Conservation (phyloP, 2,797 vertebrate genomes). For the Fistularia tabacaria region DNA sequence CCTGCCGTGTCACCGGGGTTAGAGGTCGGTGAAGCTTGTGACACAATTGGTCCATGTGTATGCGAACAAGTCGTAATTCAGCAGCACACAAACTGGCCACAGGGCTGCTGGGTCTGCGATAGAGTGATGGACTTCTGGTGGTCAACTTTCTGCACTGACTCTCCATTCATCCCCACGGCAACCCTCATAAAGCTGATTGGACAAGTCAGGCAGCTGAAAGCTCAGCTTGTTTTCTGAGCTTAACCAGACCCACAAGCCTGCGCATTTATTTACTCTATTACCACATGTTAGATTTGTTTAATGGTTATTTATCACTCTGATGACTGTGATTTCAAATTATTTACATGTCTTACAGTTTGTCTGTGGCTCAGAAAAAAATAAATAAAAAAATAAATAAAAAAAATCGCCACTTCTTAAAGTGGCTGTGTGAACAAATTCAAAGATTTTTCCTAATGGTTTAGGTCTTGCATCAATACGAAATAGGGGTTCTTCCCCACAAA, state of each 20-base stretch:
- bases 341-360: not conserved
- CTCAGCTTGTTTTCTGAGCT: conserved; percentile 31
- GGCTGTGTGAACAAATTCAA: too few species aligned
- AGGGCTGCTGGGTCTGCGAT: conserved; percentile 24
- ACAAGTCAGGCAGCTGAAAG: conserved; percentile 9
- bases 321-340: conserved; percentile 9
- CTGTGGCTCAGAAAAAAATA: too few species aligned
- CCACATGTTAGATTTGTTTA: conserved; percentile 1
- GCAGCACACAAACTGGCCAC: conserved; percentile 32
- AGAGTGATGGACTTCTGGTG: conserved; percentile 27
- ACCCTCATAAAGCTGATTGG: conserved; percentile 37
- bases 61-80: conserved; percentile 17
- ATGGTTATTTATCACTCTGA: conserved; percentile 8
- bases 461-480: not conserved
- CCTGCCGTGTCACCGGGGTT: conserved; percentile 45
- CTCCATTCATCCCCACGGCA: conserved; percentile 21
- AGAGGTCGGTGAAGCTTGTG: conserved; percentile 28
- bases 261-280: conserved; percentile 8
- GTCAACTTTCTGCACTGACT: conserved; percentile 1
- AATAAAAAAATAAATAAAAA: too few species aligned
- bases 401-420: too few species aligned
- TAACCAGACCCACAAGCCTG: conserved; percentile 6
- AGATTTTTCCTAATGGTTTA: not conserved
- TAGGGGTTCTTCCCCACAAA: too few species aligned
- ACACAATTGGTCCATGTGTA: conserved; percentile 26